phyloP scores from a whole-genome alignment of 2,797 vertebrate genomes.

The Ciconia nigra region DNA sequence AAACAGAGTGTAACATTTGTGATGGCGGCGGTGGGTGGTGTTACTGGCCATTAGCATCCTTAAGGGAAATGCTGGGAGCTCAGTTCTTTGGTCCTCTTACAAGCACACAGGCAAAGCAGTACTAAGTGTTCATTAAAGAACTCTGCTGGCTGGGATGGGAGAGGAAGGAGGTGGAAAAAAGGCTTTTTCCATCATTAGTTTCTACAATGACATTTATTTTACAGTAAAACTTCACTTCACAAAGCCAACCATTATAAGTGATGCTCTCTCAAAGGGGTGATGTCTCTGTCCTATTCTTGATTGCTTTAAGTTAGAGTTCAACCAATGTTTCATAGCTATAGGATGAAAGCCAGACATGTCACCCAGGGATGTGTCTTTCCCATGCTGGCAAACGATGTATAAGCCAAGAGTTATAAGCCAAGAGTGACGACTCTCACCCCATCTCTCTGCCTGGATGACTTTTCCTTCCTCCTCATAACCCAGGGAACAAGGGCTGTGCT shows the following conservation, averaged over 20 bases:
- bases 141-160: neutral
- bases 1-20: neutral
- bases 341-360: neutral
- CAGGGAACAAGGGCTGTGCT: neutral
- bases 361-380: neutral
- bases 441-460: neutral
- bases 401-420: neutral
- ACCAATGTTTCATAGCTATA: neutral
- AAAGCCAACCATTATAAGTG: neutral
- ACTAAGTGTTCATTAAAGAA: neutral
- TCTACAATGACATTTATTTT: neutral
- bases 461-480: neutral
- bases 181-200: neutral
- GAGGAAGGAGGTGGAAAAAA: neutral
- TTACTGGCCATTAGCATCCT: neutral
- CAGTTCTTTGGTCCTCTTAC: neutral
- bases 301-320: neutral
- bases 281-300: neutral
- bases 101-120: neutral
- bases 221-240: neutral
- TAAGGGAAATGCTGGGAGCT: neutral
- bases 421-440: neutral
- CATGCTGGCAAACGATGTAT: neutral
- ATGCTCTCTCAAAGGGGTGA: neutral
- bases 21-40: neutral